Percentiles rank a stretch among this genome's conserved stretches.
phyloP scores from a whole-genome alignment of 2,888 invertebrate species.

The Aspidapion aeneum region DNA sequence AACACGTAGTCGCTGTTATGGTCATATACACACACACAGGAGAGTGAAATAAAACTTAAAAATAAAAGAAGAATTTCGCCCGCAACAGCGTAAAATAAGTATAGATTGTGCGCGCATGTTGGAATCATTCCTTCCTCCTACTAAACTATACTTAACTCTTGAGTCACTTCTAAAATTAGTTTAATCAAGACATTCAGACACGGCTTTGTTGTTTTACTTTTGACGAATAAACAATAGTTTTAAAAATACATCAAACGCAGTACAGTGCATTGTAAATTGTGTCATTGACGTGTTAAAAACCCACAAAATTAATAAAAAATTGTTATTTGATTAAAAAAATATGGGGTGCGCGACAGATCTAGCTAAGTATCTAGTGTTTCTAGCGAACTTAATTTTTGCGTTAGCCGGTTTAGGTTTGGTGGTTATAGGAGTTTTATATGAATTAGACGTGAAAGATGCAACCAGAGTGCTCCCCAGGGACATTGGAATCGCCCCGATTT shows the following conservation, averaged over 20 bases:
- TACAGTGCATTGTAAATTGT: too few species aligned
- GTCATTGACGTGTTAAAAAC: too few species aligned
- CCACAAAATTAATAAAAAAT: too few species aligned
- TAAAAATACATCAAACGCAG: background rate
- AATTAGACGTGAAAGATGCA: constrained; percentile 54
- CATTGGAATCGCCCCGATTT: constrained; percentile 57
- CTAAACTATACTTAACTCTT: too few species aligned
- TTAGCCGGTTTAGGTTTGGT: constrained; percentile 67
- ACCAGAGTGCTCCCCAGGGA: constrained; percentile 34
- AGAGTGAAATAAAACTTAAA: too few species aligned
- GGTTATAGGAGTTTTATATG: constrained; percentile 61
- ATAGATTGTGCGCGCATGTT: background rate
- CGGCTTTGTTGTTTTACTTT: too few species aligned
- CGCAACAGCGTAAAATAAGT: background rate
- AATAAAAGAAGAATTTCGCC: background rate
- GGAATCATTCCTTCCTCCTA: background rate
- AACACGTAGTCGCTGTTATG: too few species aligned
- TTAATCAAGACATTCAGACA: too few species aligned
- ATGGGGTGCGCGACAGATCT: constrained; percentile 47
- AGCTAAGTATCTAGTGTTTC: constrained; percentile 45
- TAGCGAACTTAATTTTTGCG: constrained; percentile 60
- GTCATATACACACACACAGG: too few species aligned
- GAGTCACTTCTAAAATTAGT: background rate
- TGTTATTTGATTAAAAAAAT: too few species aligned
- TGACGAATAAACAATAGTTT: background rate